Base-by-base conservation (phyloP, 2,113 vertebrate species). In the Todiramphus chloris region DNA sequence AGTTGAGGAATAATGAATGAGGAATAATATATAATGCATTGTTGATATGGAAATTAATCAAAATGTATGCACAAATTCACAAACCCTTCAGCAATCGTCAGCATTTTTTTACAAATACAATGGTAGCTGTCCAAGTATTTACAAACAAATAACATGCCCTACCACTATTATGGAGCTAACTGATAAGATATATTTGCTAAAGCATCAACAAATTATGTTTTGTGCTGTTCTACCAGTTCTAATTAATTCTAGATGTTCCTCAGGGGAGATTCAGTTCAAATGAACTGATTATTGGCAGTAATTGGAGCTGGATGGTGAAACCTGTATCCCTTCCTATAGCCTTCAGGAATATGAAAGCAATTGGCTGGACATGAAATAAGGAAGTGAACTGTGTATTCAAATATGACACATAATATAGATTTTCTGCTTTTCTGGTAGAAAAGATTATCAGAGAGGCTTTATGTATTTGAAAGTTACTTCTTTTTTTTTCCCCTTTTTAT, bases 211-310 rank as follows among this genome's bases (percentile, higher is more conserved):
- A 92, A 88, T 95, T 77, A 83, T 35, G 27, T 27, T 75, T 81
- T 86, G 35, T 17, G 14, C 79, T 74, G 24, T 88, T 95, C 3
- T 2, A 92, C 94, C 85, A 60, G 76, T 59, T 88, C 51, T 94
- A 96, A 96, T 95, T 96, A 95, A 96, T 96, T 95, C 93, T 92
- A 78, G 58, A 75, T 95, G 60, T 62, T 86, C 58, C 93, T 95
- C 88, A 25, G 43, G 94, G 92, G 79, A 94, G 16, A 85, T 55
- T 55, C 48, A 46, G 18, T 81, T 95, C 63, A 91, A 87, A 84
- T 53, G 30, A 87, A 69, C 69, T 48, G 83, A 92, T 95, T 92
- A 89, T 66, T 89, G 87, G 46, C 35, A 83, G 27, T 43, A 72
- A 91, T 83, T 73, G 94, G 78, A 82, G 46, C 58, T 91, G 66